These are phyloP conservation scores for Mayetiola destructor DNA, from an alignment of 2,888 invertebrate genomes.

Conservation along the genomic window DNA sequence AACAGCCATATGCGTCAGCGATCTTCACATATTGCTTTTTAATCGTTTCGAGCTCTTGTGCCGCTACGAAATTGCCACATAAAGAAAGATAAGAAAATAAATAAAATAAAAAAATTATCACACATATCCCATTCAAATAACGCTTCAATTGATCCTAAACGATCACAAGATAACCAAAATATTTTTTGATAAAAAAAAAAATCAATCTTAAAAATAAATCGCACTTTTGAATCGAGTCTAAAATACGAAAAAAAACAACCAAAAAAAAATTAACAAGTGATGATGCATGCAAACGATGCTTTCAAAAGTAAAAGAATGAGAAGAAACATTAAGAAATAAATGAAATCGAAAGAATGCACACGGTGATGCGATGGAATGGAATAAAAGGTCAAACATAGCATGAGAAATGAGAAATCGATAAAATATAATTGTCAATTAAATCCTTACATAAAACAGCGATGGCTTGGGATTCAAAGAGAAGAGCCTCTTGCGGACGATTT, in stretches of 20 bases:
- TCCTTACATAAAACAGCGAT: slow-evolving; percentile 67
- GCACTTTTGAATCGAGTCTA: not conserved
- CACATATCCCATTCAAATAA: not conserved
- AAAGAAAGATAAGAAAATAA: not conserved
- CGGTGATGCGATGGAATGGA: too few relatives aligned
- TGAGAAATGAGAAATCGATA: not conserved
- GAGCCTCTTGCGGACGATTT: slow-evolving; percentile 60
- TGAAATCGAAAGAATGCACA: too few relatives aligned
- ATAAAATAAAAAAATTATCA: not conserved
- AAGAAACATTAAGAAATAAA: not conserved
- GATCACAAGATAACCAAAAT: too few relatives aligned
- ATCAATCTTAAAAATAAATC: too few relatives aligned
- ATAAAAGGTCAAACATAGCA: not conserved
- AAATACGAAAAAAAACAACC: not conserved
- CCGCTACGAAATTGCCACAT: not conserved
- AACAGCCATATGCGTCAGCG: slow-evolving; percentile 87
- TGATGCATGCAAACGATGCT: not conserved
- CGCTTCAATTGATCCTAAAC: not conserved
- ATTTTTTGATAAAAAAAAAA: too few relatives aligned
- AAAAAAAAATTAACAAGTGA: not conserved
- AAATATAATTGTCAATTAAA: not conserved
- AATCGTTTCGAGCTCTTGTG: slow-evolving; percentile 77
- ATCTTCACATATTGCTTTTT: slow-evolving; percentile 81
- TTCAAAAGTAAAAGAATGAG: not conserved
- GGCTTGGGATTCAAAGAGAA: slow-evolving; percentile 85